phyloP scores from a whole-genome alignment of 2,113 vertebrate genomes.

The Lanius ludovicianus region DNA sequence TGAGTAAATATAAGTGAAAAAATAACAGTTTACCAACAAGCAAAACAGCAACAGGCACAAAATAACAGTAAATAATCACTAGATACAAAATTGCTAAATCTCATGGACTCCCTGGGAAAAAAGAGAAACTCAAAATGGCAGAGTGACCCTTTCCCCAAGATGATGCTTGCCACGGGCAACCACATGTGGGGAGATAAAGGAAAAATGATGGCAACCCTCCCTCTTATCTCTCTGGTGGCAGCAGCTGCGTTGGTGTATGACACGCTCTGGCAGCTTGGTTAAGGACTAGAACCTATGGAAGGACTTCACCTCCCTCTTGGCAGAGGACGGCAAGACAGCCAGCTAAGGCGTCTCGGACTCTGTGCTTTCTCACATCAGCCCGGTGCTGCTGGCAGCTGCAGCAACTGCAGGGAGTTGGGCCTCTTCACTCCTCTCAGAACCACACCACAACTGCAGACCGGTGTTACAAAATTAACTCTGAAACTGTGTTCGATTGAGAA shows the following conservation, averaged over 20 bases:
- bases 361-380: rapidly evolving
- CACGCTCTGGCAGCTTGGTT: rapidly evolving
- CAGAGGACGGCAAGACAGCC: neutral
- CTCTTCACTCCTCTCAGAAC: neutral
- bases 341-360: neutral
- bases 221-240: neutral
- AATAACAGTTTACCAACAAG: neutral
- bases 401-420: neutral
- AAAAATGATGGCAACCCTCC: neutral
- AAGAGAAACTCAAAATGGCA: neutral
- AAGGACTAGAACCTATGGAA: neutral
- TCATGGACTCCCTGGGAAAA: neutral
- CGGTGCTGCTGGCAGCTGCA: neutral
- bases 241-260: neutral
- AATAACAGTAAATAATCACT: neutral
- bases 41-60: neutral
- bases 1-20: neutral
- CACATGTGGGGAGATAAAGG: rapidly evolving
- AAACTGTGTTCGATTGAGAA: neutral
- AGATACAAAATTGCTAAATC: neutral
- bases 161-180: neutral
- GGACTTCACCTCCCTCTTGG: neutral
- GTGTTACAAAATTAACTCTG: neutral
- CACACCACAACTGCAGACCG: neutral
- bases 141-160: neutral